phyloP scores from a whole-genome alignment of 2,797 vertebrate species.

The Salmo trutta region DNA sequence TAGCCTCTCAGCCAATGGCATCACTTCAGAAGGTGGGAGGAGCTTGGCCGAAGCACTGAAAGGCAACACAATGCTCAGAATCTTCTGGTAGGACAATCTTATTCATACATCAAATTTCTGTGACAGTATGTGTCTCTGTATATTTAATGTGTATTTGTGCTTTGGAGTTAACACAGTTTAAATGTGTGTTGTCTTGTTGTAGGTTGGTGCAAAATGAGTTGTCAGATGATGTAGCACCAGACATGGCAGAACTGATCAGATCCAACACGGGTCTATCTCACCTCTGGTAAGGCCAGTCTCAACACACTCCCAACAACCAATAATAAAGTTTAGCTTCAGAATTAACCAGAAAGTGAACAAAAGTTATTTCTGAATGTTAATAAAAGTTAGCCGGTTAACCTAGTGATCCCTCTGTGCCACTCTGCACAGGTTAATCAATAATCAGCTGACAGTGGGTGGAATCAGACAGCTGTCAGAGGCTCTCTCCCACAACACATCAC shows the following conservation, averaged over 20 bases:
- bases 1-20: conserved; percentile 89
- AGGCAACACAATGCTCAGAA: conserved; percentile 79
- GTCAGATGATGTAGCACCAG: conserved; percentile 82
- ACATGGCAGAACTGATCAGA: conserved; percentile 81
- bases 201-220: conserved; percentile 92
- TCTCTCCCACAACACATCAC: conserved; percentile 76
- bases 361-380: not conserved
- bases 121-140: too few relatives aligned
- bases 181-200: conserved; percentile 17
- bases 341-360: not conserved
- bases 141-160: not conserved
- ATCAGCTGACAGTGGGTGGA: conserved; percentile 83
- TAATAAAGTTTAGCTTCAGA: not conserved
- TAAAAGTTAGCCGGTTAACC: not conserved
- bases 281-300: conserved; percentile 80
- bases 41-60: conserved; percentile 82
- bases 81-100: conserved; percentile 83
- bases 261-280: conserved; percentile 82
- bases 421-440: conserved; percentile 85
- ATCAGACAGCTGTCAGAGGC: conserved; percentile 75
- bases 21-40: conserved; percentile 84
- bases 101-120: too few relatives aligned
- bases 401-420: conserved; percentile 11
- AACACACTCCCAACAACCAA: not conserved
- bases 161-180: not conserved